Percentiles rank a stretch among this genome's conserved stretches.
Evolutionary conservation across 2,888 invertebrate genomes (phyloP).

Genomic region (Melieria picta): DNA sequence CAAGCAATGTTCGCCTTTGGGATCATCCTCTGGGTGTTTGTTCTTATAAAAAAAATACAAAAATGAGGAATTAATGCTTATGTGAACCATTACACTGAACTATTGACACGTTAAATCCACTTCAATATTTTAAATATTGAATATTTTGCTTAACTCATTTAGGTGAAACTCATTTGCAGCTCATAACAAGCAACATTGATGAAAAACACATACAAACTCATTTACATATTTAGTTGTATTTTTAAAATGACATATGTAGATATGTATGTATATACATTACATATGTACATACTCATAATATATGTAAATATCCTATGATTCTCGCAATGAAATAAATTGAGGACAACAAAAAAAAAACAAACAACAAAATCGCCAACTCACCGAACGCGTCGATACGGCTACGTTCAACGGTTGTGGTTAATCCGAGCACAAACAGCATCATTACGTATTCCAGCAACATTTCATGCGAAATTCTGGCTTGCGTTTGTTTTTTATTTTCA

Average conservation of each 20-base stretch:
- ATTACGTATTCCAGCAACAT: constrained; percentile 67
- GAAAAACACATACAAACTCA: no score
- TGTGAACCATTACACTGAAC: no score
- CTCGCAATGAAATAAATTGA: no score
- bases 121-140: no score
- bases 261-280: neutral
- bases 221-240: neutral
- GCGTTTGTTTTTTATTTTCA: neutral
- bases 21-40: no score
- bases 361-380: constrained; percentile 43
- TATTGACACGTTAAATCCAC: no score
- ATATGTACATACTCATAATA: neutral
- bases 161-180: no score
- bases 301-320: neutral
- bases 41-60: no score
- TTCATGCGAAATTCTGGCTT: constrained; percentile 61
- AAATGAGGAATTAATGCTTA: no score
- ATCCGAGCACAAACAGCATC: constrained; percentile 65
- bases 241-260: neutral
- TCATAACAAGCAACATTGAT: no score
- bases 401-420: constrained; percentile 61
- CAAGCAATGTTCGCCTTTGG: no score
- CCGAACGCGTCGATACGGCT: constrained; percentile 53
- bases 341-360: neutral
- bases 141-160: no score